These are phyloP conservation scores for Notechis scutatus DNA, from an alignment of 2,113 vertebrate species.

Conservation along the genomic window DNA sequence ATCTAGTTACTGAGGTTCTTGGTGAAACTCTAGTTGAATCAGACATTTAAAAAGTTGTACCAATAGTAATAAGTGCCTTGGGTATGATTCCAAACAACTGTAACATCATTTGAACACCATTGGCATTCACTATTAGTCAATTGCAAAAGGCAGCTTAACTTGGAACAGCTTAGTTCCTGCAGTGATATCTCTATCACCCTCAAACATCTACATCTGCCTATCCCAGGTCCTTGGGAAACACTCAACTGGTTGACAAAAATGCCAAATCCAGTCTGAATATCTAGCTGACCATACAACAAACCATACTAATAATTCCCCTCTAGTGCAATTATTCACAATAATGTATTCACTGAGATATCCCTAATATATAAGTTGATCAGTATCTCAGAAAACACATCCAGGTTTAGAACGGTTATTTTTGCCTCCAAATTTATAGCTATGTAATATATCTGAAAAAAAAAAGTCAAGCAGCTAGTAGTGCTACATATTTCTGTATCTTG, in stretches of 20 bases:
- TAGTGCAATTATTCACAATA: background rate
- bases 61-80: background rate
- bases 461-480: background rate
- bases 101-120: background rate
- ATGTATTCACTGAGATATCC: background rate
- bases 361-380: background rate
- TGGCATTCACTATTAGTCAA: background rate
- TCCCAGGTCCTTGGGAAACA: background rate
- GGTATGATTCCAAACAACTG: background rate
- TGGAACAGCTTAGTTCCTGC: background rate
- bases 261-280: background rate
- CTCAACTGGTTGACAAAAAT: background rate
- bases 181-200: background rate
- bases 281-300: background rate
- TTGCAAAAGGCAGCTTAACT: background rate
- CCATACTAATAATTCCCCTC: background rate
- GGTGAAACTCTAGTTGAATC: background rate
- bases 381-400: background rate
- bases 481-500: background rate
- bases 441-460: background rate
- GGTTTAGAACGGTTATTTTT: background rate
- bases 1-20: background rate
- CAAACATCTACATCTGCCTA: background rate
- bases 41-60: background rate
- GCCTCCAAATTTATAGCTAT: background rate